phyloP scores from a whole-genome alignment of 2,888 invertebrate genomes.

The Rhamphomyia laevipes region DNA sequence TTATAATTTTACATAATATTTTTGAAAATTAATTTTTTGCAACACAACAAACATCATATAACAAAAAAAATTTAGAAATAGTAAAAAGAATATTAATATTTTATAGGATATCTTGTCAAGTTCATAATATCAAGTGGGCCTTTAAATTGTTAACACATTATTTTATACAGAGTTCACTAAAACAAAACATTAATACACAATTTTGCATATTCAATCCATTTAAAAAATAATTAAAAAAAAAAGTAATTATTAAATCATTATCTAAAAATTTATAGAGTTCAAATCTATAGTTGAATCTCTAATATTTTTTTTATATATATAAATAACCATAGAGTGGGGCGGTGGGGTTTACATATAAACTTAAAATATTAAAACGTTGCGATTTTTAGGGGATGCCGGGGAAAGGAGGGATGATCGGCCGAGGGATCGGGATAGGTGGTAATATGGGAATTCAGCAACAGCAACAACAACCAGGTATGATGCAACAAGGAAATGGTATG shows the following conservation, averaged over 20 bases:
- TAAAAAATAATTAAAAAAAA: not conserved
- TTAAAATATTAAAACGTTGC: constrained; percentile 8
- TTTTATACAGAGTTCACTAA: not conserved
- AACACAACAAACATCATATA: no score
- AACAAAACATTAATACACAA: not conserved
- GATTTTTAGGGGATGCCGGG: constrained; percentile 42
- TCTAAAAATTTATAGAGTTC: not conserved
- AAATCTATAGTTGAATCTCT: not conserved
- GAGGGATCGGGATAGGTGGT: constrained; percentile 31
- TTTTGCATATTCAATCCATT: constrained; percentile 3
- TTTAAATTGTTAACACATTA: no score
- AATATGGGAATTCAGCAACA: constrained; percentile 36
- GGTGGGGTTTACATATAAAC: constrained; percentile 11
- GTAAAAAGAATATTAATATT: no score
- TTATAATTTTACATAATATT: no score
- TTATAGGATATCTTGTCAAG: no score
- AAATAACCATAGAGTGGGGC: constrained; percentile 12
- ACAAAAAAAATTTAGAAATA: no score
- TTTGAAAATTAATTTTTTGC: no score
- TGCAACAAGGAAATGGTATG: constrained; percentile 23
- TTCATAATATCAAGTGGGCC: no score
- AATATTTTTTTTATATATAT: not conserved
- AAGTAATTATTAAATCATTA: not conserved
- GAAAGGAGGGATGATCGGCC: constrained; percentile 45
- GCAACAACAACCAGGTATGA: constrained; percentile 19